These are phyloP conservation scores for Heliconius hewitsoni DNA, from an alignment of 1,140 invertebrate genomes.

Conservation along the genomic window DNA sequence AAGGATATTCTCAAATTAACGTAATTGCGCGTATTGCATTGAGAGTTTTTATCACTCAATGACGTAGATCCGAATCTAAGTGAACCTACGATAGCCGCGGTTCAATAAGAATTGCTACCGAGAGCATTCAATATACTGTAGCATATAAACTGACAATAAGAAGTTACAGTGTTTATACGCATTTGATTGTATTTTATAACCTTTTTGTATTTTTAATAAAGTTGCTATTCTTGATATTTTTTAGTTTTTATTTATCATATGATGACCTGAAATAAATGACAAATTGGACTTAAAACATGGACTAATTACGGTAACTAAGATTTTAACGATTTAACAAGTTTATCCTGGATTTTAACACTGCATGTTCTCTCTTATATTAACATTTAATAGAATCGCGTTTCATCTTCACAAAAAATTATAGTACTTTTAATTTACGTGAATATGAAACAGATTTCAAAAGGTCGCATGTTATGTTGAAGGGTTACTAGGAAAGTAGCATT, in stretches of 20 bases:
- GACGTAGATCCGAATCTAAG: constrained; percentile 47
- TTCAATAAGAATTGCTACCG: constrained; percentile 56
- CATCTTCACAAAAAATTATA: constrained; percentile 25
- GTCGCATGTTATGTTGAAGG: constrained; percentile 38
- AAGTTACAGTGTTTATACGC: constrained; percentile 78
- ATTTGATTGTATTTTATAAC: constrained; percentile 81
- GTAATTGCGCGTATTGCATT: constrained; percentile 16
- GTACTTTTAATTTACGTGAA: constrained; percentile 27
- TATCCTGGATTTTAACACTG: constrained; percentile 35
- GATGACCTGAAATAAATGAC: constrained; percentile 18
- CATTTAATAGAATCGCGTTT: constrained; percentile 3
- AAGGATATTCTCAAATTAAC: constrained; percentile 42
- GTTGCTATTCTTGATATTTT: constrained; percentile 75
- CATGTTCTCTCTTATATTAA: constrained; percentile 34
- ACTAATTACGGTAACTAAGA: constrained; percentile 5
- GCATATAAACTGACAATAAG: constrained; percentile 63
- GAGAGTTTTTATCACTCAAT: constrained; percentile 13
- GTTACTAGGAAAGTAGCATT: constrained; percentile 34
- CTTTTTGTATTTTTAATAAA: constrained; percentile 81
- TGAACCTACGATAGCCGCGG: constrained; percentile 53
- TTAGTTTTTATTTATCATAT: constrained; percentile 59
- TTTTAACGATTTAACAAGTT: constrained; percentile 17
- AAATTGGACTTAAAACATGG: constrained; percentile 24
- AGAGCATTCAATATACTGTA: constrained; percentile 59
- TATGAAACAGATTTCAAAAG: constrained; percentile 12